Evolutionary conservation across 2,797 vertebrate genomes (phyloP).

Genomic region (Megaceryle alcyon): DNA sequence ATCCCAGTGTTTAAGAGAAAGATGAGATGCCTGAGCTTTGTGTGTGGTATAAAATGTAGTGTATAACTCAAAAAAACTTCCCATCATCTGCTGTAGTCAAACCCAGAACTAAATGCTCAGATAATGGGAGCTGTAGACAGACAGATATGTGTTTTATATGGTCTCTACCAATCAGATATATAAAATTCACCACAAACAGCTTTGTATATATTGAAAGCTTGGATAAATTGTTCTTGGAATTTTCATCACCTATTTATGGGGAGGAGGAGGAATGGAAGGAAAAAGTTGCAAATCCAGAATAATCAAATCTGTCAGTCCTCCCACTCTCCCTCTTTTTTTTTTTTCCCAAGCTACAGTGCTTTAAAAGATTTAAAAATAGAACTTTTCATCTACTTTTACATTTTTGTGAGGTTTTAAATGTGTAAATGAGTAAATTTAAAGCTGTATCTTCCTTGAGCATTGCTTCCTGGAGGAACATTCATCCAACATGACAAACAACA

Average conservation of each 20-base stretch:
- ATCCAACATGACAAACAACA: slow-evolving; percentile 4
- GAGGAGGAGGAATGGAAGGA: background rate
- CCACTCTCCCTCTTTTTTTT: background rate
- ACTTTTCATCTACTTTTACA: background rate
- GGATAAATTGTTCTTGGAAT: slow-evolving; percentile 2
- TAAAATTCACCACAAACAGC: background rate
- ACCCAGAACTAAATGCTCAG: background rate
- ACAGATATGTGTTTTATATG: background rate
- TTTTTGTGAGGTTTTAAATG: background rate
- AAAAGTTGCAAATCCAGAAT: slow-evolving; percentile 11
- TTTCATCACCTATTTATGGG: background rate
- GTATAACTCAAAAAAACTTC: background rate
- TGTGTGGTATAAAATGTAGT: background rate
- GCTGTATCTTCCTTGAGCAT: background rate
- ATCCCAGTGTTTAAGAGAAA: background rate
- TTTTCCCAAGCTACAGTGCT: background rate
- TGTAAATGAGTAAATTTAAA: background rate
- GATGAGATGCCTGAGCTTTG: background rate
- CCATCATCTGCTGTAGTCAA: background rate
- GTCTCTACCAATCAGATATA: background rate
- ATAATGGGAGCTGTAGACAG: slow-evolving; percentile 18
- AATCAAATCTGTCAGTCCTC: background rate
- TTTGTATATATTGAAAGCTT: slow-evolving; percentile 1
- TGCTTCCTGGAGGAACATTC: background rate
- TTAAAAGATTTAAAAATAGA: background rate